Evolutionary conservation across 2,888 invertebrate species (phyloP).

Genomic region (Sminthurides aquaticus): DNA sequence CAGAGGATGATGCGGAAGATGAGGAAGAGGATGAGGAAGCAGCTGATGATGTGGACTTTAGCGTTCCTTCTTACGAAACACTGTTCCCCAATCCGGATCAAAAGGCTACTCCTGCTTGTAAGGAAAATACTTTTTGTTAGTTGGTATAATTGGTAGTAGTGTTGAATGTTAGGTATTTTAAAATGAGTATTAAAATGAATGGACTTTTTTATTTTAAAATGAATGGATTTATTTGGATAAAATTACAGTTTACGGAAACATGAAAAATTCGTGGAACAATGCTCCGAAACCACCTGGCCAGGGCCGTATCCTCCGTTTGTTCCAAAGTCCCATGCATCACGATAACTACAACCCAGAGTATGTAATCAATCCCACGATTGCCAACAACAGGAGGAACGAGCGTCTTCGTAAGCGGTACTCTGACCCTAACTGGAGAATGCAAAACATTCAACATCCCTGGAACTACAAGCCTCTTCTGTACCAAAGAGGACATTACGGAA

Average conservation of each 20-base stretch:
- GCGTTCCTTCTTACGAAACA: conserved; percentile 14
- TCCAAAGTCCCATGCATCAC: conserved; percentile 19
- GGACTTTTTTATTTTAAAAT: too few relatives aligned
- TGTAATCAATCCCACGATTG: conserved; percentile 16
- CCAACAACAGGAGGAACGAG: conserved; percentile 15
- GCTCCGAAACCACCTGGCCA: conserved; percentile 10
- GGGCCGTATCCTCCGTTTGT: conserved; percentile 15
- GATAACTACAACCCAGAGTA: conserved; percentile 22
- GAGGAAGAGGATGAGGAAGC: conserved; percentile 16
- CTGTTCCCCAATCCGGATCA: conserved; percentile 16
- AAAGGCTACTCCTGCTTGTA: conserved; percentile 4
- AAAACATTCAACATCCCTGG: conserved; percentile 8
- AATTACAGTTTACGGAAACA: conserved; percentile 6
- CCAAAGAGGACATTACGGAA: conserved; percentile 20
- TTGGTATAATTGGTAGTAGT: neutral
- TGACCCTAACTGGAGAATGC: conserved; percentile 6
- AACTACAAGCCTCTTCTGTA: conserved; percentile 22
- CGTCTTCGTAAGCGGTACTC: conserved; percentile 17
- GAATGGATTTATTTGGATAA: neutral
- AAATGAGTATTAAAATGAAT: neutral
- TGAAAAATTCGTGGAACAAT: conserved; percentile 16
- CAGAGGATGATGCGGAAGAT: conserved; percentile 4
- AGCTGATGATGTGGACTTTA: conserved; percentile 20
- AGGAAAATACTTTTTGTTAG: neutral
- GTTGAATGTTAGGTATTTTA: too few relatives aligned